phyloP scores from a whole-genome alignment of 2,888 invertebrate species.

The Eupithecia dodoneata region DNA sequence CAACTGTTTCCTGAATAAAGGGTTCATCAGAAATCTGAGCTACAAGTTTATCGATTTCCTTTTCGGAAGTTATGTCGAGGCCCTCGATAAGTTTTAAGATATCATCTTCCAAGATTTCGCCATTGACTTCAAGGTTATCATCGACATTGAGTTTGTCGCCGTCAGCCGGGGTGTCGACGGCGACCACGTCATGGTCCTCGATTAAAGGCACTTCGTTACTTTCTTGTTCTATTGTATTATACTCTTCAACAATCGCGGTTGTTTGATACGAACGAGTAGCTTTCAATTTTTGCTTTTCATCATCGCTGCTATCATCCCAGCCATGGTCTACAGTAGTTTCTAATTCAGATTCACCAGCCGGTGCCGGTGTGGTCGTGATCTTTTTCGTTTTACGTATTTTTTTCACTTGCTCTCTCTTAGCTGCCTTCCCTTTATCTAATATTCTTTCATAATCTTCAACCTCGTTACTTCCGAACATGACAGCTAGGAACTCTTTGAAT shows the following conservation, averaged over 20 bases:
- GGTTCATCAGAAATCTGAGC: conserved; percentile 11
- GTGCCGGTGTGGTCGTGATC: not conserved
- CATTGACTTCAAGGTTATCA: conserved; percentile 6
- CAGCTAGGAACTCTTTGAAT: conserved; percentile 58
- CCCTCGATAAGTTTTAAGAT: conserved; percentile 54
- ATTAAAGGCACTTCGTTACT: not conserved
- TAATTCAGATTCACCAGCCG: not conserved
- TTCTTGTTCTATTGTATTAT: not conserved
- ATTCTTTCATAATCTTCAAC: conserved; percentile 44
- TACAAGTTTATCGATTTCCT: conserved; percentile 11
- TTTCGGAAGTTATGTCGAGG: conserved; percentile 44
- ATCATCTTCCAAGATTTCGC: conserved; percentile 39
- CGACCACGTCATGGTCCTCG: not conserved
- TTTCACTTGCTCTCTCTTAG: conserved; percentile 3
- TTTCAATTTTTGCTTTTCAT: not conserved
- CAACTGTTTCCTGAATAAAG: not conserved
- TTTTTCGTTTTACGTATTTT: not conserved
- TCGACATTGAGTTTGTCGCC: not conserved
- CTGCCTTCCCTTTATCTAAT: conserved; percentile 14
- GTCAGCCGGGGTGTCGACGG: not conserved
- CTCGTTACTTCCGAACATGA: conserved; percentile 61
- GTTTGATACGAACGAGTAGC: not conserved
- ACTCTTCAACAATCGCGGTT: not conserved
- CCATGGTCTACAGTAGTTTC: not conserved
- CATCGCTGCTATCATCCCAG: not conserved